These are phyloP conservation scores for Agonum fuliginosum DNA, from an alignment of 2,888 invertebrate species.

Conservation along the genomic window DNA sequence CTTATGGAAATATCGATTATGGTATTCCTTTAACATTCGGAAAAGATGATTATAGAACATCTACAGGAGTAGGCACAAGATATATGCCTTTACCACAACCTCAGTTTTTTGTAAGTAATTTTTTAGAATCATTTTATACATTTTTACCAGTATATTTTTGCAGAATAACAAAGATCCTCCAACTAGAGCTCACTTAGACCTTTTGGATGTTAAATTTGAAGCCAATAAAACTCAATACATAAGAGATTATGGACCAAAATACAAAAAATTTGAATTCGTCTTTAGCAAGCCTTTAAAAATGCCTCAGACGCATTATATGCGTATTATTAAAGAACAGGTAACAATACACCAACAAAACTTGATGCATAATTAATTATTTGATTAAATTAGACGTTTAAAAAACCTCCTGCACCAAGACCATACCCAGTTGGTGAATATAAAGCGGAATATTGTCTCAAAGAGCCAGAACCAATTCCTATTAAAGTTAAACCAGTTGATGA, in stretches of 20 bases:
- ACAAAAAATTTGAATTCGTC: constrained; percentile 5
- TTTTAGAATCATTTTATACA: background rate
- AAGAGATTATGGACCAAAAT: constrained; percentile 5
- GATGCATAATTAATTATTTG: background rate
- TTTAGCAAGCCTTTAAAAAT: background rate
- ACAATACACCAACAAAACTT: constrained; percentile 13
- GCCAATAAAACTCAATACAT: constrained; percentile 11
- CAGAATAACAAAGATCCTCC: background rate
- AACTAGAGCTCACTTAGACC: constrained; percentile 20
- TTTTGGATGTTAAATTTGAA: constrained; percentile 19
- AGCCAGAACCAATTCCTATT: background rate
- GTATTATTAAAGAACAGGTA: constrained; percentile 68
- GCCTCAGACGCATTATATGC: constrained; percentile 62
- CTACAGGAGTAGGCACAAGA: constrained; percentile 66
- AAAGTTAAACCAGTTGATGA: background rate
- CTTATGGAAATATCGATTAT: constrained; percentile 68
- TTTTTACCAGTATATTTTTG: background rate
- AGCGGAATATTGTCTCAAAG: constrained; percentile 60
- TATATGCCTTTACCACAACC: constrained; percentile 67
- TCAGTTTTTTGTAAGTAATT: constrained; percentile 68
- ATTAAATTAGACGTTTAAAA: constrained; percentile 65
- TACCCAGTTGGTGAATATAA: constrained; percentile 67
- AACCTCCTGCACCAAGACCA: constrained; percentile 66
- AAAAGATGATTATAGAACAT: constrained; percentile 69
- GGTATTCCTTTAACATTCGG: constrained; percentile 68